Percentiles rank a stretch among this genome's conserved stretches.
These are phyloP conservation scores for Drosophila rhopaloa DNA, from an alignment of 1,140 invertebrate species.

Conservation along the genomic window DNA sequence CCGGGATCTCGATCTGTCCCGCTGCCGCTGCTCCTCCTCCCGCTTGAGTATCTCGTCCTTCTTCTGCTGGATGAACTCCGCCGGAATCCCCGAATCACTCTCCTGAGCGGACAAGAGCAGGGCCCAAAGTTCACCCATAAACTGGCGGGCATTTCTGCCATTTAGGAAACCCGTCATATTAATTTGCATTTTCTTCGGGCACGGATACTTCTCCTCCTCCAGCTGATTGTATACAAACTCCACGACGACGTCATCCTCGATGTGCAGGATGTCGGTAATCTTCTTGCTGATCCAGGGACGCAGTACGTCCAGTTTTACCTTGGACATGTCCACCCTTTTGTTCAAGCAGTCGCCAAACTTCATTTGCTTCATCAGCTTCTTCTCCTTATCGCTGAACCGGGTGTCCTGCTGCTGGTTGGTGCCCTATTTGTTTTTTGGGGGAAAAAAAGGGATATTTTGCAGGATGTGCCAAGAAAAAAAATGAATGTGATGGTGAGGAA, in stretches of 20 bases:
- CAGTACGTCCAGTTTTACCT: conserved; percentile 98
- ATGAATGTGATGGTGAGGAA: conserved; percentile 1
- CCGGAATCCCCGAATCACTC: conserved; percentile 96
- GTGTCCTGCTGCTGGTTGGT: conserved; percentile 99
- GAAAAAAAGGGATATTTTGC: conserved; percentile 1
- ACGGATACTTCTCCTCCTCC: conserved; percentile 95
- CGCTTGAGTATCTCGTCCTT: conserved; percentile 97
- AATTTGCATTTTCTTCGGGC: conserved; percentile 99
- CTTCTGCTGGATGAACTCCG: conserved; percentile 96
- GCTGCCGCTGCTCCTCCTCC: conserved; percentile 86
- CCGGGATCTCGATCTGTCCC: conserved; percentile 65
- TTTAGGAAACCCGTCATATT: conserved; percentile 99
- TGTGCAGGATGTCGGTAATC: conserved; percentile 96
- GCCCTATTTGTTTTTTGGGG: conserved; percentile 87
- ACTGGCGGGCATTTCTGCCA: conserved; percentile 98
- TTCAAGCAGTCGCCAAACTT: conserved; percentile 97
- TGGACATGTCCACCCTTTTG: conserved; percentile 98
- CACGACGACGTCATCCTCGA: conserved; percentile 99
- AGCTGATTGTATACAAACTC: conserved; percentile 99
- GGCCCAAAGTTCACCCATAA: conserved; percentile 99
- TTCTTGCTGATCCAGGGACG: conserved; percentile 99
- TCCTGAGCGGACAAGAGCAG: conserved; percentile 97
- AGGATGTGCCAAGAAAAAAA: neutral
- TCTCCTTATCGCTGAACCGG: conserved; percentile 99
- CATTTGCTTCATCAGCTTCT: conserved; percentile 99